Evolutionary conservation across 2,888 invertebrate genomes (phyloP).

Genomic region (Tetanocera ferruginea): DNA sequence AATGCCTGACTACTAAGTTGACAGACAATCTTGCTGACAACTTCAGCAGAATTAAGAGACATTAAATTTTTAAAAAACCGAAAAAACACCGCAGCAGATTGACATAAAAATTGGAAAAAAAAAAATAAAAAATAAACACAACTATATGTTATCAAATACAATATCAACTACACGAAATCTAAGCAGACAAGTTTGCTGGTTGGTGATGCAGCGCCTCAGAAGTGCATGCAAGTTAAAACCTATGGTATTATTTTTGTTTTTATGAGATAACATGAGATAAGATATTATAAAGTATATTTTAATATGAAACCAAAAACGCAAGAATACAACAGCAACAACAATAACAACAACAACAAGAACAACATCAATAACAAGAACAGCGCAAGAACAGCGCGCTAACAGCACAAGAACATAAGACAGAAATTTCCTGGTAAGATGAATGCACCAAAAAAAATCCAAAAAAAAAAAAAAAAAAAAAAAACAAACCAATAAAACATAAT

Average conservation of each 20-base stretch:
- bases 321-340: constrained; percentile 15
- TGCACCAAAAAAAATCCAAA: constrained; percentile 1
- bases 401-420: neutral
- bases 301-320: constrained; percentile 29
- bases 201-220: neutral
- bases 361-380: neutral
- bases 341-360: neutral
- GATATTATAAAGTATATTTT: constrained; percentile 31
- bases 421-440: constrained; percentile 36
- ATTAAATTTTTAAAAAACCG: neutral
- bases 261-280: constrained; percentile 19
- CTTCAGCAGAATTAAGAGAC: constrained; percentile 28
- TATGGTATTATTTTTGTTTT: neutral
- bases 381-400: too few species aligned
- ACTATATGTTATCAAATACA: constrained; percentile 18
- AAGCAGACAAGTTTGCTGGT: neutral
- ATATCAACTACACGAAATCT: constrained; percentile 33
- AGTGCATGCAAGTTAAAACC: neutral
- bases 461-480: neutral
- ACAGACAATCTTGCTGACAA: constrained; percentile 13
- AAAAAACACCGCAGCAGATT: neutral
- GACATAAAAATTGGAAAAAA: constrained; percentile 2
- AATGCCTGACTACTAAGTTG: neutral
- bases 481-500: constrained; percentile 6
- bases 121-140: neutral